Evolutionary conservation across 2,113 vertebrate species (phyloP).

Genomic region (Fregata magnificens): DNA sequence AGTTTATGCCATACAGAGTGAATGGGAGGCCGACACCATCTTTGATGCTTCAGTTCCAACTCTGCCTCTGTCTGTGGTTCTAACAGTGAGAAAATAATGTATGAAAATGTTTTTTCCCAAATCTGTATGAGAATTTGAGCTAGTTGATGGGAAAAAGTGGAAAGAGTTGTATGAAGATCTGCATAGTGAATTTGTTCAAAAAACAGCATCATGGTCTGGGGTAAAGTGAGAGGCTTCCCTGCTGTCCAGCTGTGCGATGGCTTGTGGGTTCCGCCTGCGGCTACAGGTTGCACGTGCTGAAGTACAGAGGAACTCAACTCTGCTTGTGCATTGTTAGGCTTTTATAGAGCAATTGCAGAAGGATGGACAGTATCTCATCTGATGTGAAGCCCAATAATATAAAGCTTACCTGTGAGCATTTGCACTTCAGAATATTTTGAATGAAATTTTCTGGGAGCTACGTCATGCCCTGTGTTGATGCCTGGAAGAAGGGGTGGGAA

Average conservation of each 20-base stretch:
- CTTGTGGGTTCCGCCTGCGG: background rate
- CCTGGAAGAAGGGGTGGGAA: background rate
- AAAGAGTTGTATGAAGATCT: background rate
- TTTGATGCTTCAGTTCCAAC: background rate
- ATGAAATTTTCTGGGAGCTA: background rate
- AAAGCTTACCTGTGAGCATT: background rate
- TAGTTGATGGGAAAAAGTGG: background rate
- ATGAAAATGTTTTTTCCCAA: background rate
- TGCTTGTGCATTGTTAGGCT: background rate
- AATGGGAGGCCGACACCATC: background rate
- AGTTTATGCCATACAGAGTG: background rate
- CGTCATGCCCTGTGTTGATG: rapidly evolving
- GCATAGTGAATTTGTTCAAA: background rate
- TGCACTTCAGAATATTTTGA: background rate
- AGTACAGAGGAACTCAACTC: background rate
- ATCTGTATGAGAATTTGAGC: background rate
- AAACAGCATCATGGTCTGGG: rapidly evolving
- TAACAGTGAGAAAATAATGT: background rate
- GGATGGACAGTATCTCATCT: background rate
- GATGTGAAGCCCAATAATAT: background rate
- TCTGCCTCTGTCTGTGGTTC: background rate
- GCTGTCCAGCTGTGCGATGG: too few relatives aligned
- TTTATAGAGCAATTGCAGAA: rapidly evolving
- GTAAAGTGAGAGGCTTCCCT: background rate
- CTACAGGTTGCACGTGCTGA: rapidly evolving